Conservation (phyloP, 2,113 vertebrate species). For the Hiodon alosoides region DNA sequence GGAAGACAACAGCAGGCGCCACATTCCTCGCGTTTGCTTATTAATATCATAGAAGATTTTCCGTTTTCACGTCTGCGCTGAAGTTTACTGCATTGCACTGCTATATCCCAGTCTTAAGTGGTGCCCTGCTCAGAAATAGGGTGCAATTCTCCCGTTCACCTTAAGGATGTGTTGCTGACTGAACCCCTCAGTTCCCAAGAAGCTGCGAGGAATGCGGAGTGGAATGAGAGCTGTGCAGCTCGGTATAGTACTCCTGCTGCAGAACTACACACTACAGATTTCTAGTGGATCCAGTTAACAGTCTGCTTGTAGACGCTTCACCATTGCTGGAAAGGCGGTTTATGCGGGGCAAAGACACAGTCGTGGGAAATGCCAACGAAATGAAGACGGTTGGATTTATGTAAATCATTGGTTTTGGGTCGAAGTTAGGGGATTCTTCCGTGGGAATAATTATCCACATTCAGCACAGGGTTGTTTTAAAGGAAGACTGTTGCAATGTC, state of each 20-base stretch:
- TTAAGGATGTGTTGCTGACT: conserved; percentile 42
- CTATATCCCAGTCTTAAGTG: conserved; percentile 14
- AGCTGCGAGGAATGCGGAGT: conserved; percentile 43
- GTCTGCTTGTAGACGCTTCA: conserved; percentile 19
- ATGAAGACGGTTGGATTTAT: conserved; percentile 35
- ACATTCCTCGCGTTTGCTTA: no score
- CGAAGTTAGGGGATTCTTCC: conserved; percentile 36
- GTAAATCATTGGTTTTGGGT: conserved; percentile 27
- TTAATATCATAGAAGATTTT: not conserved
- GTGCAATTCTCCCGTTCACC: conserved; percentile 51
- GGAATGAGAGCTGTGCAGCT: conserved; percentile 31
- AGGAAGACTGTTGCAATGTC: conserved; percentile 66
- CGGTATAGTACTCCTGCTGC: conserved; percentile 47
- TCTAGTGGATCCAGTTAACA: conserved; percentile 34
- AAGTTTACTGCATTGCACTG: conserved; percentile 20
- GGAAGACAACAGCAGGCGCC: no score
- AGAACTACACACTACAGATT: conserved; percentile 25
- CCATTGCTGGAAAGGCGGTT: conserved; percentile 10
- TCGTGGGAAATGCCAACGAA: conserved; percentile 26
- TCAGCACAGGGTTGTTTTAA: conserved; percentile 28
- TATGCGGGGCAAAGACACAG: conserved; percentile 21
- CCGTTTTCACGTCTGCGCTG: conserved; percentile 9
- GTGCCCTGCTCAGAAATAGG: conserved; percentile 29
- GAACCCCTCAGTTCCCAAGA: conserved; percentile 38
- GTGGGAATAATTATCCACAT: conserved; percentile 32